These are phyloP conservation scores for Diarsia dahlii DNA, from an alignment of 2,888 invertebrate species.

Conservation along the genomic window DNA sequence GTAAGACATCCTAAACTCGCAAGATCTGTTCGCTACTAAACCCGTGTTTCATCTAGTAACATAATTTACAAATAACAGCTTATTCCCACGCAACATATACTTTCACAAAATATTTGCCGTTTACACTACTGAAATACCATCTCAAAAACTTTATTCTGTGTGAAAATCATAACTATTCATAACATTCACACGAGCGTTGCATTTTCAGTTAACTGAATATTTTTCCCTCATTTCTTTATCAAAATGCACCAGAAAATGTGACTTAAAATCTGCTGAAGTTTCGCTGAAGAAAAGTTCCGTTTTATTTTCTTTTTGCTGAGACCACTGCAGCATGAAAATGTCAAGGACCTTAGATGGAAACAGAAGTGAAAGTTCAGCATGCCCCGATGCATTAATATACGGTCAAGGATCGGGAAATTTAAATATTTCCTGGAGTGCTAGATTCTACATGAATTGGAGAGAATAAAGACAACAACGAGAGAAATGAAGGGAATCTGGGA, in stretches of 20 bases:
- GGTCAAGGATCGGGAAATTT: background rate
- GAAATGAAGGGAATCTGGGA: background rate
- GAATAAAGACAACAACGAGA: background rate
- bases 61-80: background rate
- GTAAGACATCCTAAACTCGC: background rate
- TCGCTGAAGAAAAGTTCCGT: background rate
- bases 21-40: background rate
- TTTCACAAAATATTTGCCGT: background rate
- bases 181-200: background rate
- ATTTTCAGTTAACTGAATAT: constrained; percentile 23
- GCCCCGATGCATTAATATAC: background rate
- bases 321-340: constrained; percentile 6
- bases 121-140: constrained; percentile 3
- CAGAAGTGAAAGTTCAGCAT: background rate
- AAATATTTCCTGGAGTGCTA: background rate
- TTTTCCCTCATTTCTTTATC: constrained; percentile 2
- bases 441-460: background rate
- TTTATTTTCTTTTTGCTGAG: background rate
- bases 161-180: constrained; percentile 13
- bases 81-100: background rate
- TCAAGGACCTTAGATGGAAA: constrained; percentile 24
- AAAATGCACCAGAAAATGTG: constrained; percentile 14
- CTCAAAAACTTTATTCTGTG: constrained; percentile 2
- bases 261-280: constrained; percentile 27
- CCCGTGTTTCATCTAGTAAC: background rate